phyloP scores from a whole-genome alignment of 2,113 vertebrate genomes.

The Perca schrenkii region DNA sequence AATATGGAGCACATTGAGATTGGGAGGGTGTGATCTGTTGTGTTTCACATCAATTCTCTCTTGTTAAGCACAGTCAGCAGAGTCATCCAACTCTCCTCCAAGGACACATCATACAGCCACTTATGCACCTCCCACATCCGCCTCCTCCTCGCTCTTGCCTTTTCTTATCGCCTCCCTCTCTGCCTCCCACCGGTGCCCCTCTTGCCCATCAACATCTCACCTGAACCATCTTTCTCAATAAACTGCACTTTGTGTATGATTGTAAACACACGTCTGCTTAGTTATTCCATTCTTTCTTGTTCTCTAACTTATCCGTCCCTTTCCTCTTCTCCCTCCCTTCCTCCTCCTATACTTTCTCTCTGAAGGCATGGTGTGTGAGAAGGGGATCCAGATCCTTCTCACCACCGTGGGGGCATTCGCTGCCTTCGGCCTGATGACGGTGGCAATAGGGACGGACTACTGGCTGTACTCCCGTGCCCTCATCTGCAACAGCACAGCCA shows the following conservation, averaged over 20 bases:
- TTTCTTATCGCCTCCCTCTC: slow-evolving; percentile 28
- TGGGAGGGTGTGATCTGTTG: slow-evolving; percentile 71
- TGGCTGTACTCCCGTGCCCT: slow-evolving; percentile 94
- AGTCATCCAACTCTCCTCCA: slow-evolving; percentile 77
- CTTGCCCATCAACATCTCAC: slow-evolving; percentile 43
- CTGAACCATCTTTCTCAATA: slow-evolving; percentile 35
- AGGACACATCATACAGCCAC: slow-evolving; percentile 74
- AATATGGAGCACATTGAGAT: slow-evolving; percentile 71
- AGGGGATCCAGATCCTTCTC: slow-evolving; percentile 93
- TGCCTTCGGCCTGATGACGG: slow-evolving; percentile 96
- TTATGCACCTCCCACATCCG: slow-evolving; percentile 57
- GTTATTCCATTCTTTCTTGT: not conserved
- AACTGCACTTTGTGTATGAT: slow-evolving; percentile 28
- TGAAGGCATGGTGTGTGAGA: slow-evolving; percentile 92
- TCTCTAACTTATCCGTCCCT: not conserved
- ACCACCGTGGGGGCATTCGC: slow-evolving; percentile 94
- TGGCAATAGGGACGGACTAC: slow-evolving; percentile 96
- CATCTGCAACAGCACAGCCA: slow-evolving; percentile 94
- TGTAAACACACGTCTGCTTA: not conserved
- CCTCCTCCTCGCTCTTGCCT: slow-evolving; percentile 32
- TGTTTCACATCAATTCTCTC: slow-evolving; percentile 78
- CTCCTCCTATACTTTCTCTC: slow-evolving; percentile 60
- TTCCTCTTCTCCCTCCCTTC: slow-evolving; percentile 18
- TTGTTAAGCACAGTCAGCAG: slow-evolving; percentile 81
- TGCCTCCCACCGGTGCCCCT: slow-evolving; percentile 18